Percentiles rank a stretch among this genome's conserved stretches.
Conservation (phyloP, 2,113 vertebrate species). For the Carettochelys insculpta region DNA sequence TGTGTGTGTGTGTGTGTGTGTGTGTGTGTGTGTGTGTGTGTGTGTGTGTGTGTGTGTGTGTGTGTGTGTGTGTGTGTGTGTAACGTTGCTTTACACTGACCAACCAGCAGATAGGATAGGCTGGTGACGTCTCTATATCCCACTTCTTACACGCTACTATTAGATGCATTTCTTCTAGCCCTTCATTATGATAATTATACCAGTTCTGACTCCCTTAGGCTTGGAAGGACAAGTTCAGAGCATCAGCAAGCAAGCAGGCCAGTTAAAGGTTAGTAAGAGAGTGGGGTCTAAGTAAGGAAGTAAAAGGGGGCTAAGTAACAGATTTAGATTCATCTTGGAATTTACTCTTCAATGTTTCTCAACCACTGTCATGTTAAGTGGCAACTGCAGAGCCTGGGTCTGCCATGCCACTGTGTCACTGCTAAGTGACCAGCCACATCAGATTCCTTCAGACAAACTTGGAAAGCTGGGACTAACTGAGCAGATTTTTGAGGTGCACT, state of each 20-base stretch:
- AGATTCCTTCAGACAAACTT: not conserved
- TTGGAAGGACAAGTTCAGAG: not conserved
- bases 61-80: not conserved
- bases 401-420: not conserved
- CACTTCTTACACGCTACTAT: not conserved
- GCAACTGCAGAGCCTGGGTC: not conserved
- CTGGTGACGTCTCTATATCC: not conserved
- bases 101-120: not conserved
- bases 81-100: not conserved
- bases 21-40: not conserved
- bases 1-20: not conserved
- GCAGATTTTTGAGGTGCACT: not conserved
- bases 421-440: not conserved
- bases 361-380: not conserved
- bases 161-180: not conserved
- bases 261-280: not conserved
- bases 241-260: not conserved
- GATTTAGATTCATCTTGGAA: not conserved
- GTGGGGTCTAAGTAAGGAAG: not conserved
- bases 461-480: not conserved
- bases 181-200: not conserved
- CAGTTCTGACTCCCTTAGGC: not conserved
- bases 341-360: not conserved
- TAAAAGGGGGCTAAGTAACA: not conserved
- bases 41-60: not conserved